Evolutionary conservation across 2,888 invertebrate species (phyloP), one percentile per base, ranked within the genome.

Genomic region (Hololepta plana): DNA sequence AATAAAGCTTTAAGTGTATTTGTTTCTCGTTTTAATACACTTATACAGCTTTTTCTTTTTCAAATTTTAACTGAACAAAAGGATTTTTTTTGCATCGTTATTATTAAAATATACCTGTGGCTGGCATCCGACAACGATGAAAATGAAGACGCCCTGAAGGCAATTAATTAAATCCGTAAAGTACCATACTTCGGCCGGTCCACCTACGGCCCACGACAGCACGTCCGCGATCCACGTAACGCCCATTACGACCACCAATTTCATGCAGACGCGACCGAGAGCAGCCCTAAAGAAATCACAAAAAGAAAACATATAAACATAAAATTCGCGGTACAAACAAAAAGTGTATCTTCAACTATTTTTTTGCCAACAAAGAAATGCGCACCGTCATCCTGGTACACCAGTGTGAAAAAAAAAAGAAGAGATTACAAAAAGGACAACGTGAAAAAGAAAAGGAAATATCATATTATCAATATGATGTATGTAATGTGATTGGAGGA

Each of bases 81-180:
- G n/a, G n/a, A n/a, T n/a, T n/a, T n/a, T n/a, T n/a, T n/a, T n/a
- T n/a, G n/a, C n/a, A n/a, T n/a, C n/a, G n/a, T 14, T 15, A 16
- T 10, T 15, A 24, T 12, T 10, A 11, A 28, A 12, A 46, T 43
- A 36, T 51, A 74, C 73, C 61, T 84, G 84, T 30, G 82, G 84
- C 60, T 84, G 84, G 52, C 81, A 82, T 26, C 82, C 85, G 39
- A 84, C 81, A 37, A 85, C 84, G 44, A 80, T 70, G 56, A 85
- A 87, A 44, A 85, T 85, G 52, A 84, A 72, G 28, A 85, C 76
- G 37, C 87, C 87, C 54, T 85, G 85, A 40, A 82, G 62, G 36
- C 80, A 77, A 58, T 85, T 87, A 44, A 85, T 68, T 46, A 84
- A 53, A 56, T 87, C 85, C 27, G 82, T 79, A 36, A 77, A 61